A percentile compares a stretch with the other conserved stretches of the same genome.
Conservation (phyloP, 2,888 invertebrate species). For the Ptychoptera contaminata region DNA sequence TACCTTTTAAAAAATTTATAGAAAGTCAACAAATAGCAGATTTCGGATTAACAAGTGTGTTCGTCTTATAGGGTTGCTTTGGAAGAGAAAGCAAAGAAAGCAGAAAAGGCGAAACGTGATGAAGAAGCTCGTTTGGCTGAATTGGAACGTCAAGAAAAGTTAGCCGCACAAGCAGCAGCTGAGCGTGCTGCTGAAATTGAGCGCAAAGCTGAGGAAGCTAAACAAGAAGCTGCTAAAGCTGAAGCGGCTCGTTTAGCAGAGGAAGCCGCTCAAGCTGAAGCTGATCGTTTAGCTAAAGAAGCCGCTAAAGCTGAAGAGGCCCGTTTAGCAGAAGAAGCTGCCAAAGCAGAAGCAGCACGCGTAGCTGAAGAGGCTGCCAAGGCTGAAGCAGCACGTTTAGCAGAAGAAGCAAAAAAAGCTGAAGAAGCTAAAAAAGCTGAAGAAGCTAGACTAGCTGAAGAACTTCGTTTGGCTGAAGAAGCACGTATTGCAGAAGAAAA, state of each 20-base stretch:
- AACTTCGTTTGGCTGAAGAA: constrained; percentile 29
- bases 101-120: constrained; percentile 36
- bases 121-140: constrained; percentile 36
- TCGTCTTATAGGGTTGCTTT: constrained; percentile 32
- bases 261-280: constrained; percentile 11
- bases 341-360: constrained; percentile 26
- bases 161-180: constrained; percentile 33
- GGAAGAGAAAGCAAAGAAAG: constrained; percentile 39
- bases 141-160: constrained; percentile 31
- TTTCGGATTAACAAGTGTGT: neutral
- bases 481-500: constrained; percentile 32
- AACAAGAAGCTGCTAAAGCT: constrained; percentile 10
- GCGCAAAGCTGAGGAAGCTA: constrained; percentile 18
- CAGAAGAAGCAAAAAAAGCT: constrained; percentile 25
- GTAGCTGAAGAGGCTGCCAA: constrained; percentile 25
- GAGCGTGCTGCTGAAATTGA: constrained; percentile 28
- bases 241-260: constrained; percentile 16
- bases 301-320: constrained; percentile 23
- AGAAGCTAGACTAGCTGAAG: constrained; percentile 28
- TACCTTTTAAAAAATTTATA: neutral
- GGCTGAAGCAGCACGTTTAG: constrained; percentile 21
- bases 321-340: constrained; percentile 31
- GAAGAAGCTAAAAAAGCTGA: constrained; percentile 30
- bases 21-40: constrained; percentile 16
- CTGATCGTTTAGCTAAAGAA: constrained; percentile 27